Percentiles rank a stretch among this genome's conserved stretches.
phyloP scores from a whole-genome alignment of 2,888 invertebrate genomes.

The Drepanosiphum platanoidis region DNA sequence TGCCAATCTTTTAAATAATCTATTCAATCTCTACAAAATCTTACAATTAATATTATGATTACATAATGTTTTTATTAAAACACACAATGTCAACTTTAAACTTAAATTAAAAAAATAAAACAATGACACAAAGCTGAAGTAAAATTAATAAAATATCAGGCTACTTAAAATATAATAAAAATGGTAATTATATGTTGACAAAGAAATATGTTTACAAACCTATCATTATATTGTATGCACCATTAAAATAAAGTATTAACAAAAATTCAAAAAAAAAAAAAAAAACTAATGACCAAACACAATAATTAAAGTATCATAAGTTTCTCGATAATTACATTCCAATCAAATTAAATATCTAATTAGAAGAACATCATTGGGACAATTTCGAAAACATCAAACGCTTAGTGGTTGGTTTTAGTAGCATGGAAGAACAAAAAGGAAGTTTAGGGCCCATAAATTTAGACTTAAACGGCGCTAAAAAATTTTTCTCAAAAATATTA shows the following conservation, averaged over 20 bases:
- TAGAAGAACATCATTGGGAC: neutral
- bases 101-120: constrained; percentile 52
- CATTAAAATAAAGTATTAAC: constrained; percentile 31
- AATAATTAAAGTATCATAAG: neutral
- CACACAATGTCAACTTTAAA: constrained; percentile 18
- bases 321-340: neutral
- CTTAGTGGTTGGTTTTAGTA: neutral
- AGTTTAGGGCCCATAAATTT: constrained; percentile 17
- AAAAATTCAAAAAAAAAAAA: constrained; percentile 13
- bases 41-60: constrained; percentile 12
- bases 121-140: constrained; percentile 50
- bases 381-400: neutral
- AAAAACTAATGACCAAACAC: neutral
- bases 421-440: constrained; percentile 36
- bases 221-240: constrained; percentile 47
- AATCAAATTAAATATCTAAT: neutral
- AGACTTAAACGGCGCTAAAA: neutral
- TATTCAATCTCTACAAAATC: neutral
- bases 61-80: constrained; percentile 8
- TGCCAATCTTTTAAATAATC: neutral
- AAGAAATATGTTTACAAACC: constrained; percentile 28
- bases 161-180: constrained; percentile 33
- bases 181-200: constrained; percentile 13
- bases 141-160: constrained; percentile 38
- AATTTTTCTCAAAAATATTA: neutral